Evolutionary conservation across 1,140 invertebrate species (phyloP), one percentile per base, ranked within the genome.

Genomic region (Aphis gossypii): DNA sequence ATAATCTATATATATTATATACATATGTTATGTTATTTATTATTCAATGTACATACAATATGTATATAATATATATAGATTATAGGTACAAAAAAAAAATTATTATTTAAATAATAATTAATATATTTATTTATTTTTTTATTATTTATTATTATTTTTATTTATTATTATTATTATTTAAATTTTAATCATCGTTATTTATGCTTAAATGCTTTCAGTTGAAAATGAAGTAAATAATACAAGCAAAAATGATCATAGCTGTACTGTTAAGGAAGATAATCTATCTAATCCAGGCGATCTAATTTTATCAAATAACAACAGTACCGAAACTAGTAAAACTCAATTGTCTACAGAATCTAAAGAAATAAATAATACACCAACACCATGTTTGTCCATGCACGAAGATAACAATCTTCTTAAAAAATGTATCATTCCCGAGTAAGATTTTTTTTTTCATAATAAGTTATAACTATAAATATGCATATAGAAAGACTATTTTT

Each of bases 181-280:
- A n/a, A n/a, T n/a, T 82, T 35, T 35, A 38, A 82, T 82, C 11
- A 82, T 82, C 76, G 18, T 82, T 82, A 82, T 82, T 82, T 82
- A 82, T 35, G n/a, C 9, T 82, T 82, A 35, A 82, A 56, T 82
- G 76, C 35, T 82, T 82, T 82, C 35, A 38, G 76, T 82, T 82
- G n/a, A 82, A 82, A 82, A 35, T 82, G 76, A 38, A 82, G 35
- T 82, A 82, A 82, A 82, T 82, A 82, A 82, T 35, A 82, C 76
- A 35, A 82, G 76, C 76, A 82, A 82, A 82, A 82, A 82, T 82
- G 35, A 82, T 82, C n/a, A 35, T 82, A 82, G 76, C 76, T 82
- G n/a, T 38, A 82, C 76, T 82, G 76, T 82, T 82, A 82, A 38
- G 11, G 76, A 82, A 82, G 35, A 82, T 82, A 82, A 82, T 82